Percentiles rank a stretch among this genome's conserved stretches.
These are phyloP conservation scores for Taxidea taxus DNA, from an alignment of 2,113 vertebrate genomes.

Conservation along the genomic window DNA sequence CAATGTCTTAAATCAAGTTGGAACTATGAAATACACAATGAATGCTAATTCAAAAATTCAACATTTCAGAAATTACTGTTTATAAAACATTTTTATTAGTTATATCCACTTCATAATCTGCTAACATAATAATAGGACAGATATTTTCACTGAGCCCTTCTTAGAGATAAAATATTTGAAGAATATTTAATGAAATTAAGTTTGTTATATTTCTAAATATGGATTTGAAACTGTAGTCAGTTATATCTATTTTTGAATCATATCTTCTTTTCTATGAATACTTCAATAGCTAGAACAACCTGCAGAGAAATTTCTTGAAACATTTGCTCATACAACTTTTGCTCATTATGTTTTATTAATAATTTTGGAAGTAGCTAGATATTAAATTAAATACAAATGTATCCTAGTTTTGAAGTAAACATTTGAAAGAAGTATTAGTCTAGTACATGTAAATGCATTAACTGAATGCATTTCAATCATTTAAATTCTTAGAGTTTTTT, in stretches of 20 bases:
- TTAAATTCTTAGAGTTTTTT: background rate
- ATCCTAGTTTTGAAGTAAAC: constrained; percentile 52
- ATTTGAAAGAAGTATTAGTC: constrained; percentile 49
- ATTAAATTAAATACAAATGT: constrained; percentile 54
- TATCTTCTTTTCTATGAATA: background rate
- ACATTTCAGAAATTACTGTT: background rate
- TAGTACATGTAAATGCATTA: constrained; percentile 59
- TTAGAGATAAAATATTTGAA: background rate
- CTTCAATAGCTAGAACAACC: background rate
- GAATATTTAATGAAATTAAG: background rate
- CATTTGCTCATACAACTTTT: constrained; percentile 50
- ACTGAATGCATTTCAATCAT: constrained; percentile 20
- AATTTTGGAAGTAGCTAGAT: constrained; percentile 49
- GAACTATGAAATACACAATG: background rate
- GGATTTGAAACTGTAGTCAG: background rate
- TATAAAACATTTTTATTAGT: background rate
- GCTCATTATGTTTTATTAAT: constrained; percentile 28
- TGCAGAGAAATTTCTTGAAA: background rate
- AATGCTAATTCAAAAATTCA: background rate
- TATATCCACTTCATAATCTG: background rate
- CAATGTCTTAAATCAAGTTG: background rate
- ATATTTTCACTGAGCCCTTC: background rate
- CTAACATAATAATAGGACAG: background rate
- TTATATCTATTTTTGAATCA: background rate
- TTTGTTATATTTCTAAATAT: background rate